Percentiles rank a stretch among this genome's conserved stretches.
These are phyloP conservation scores for Lonchura striata DNA, from an alignment of 2,113 vertebrate genomes.

Conservation along the genomic window DNA sequence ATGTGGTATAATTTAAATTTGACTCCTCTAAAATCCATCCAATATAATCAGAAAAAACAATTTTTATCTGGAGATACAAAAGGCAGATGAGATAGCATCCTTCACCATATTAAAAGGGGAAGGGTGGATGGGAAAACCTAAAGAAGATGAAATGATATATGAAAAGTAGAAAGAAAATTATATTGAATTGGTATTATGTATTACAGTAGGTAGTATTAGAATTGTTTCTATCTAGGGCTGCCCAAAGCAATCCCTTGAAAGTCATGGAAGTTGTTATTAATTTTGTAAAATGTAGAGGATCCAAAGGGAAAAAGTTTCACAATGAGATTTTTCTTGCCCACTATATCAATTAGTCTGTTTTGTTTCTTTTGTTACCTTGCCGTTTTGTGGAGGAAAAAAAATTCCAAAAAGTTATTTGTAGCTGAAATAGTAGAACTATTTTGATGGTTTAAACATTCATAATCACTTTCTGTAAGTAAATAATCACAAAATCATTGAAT, in stretches of 20 bases:
- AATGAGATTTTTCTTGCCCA: not conserved
- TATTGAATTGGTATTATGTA: not conserved
- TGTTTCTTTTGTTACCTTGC: not conserved
- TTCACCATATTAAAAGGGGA: not conserved
- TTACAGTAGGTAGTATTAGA: not conserved
- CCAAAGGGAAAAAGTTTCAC: not conserved
- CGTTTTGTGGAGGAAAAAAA: not conserved
- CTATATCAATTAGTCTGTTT: not conserved
- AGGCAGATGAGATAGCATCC: not conserved
- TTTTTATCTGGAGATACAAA: not conserved
- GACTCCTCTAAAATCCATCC: not conserved
- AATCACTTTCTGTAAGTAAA: not conserved
- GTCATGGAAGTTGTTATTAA: not conserved
- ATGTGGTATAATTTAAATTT: not conserved
- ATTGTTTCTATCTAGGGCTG: not conserved
- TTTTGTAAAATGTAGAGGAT: not conserved
- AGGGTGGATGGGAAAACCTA: not conserved
- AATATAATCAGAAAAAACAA: not conserved
- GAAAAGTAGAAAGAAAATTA: not conserved
- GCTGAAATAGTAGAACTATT: not conserved
- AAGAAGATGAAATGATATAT: not conserved
- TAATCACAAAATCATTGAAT: not conserved
- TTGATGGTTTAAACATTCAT: not conserved
- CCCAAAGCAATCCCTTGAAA: not conserved
- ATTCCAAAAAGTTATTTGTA: not conserved